Evolutionary conservation across 2,113 vertebrate species (phyloP).

Genomic region (Pseudorasbora parva): DNA sequence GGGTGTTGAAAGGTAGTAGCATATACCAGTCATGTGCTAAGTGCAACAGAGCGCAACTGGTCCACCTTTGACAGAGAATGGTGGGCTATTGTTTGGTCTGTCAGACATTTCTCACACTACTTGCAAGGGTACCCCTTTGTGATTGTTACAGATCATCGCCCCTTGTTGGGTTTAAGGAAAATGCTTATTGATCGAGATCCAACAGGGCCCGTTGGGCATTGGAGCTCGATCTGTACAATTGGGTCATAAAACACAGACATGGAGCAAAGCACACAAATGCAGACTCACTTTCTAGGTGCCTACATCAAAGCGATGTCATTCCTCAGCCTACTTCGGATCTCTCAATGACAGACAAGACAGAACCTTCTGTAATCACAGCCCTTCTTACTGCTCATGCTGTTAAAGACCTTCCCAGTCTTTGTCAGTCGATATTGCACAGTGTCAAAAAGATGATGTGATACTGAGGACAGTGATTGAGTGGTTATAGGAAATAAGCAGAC

Average conservation of each 20-base stretch:
- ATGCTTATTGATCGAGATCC: not conserved
- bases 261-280: not conserved
- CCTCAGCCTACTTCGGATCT: not conserved
- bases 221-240: not conserved
- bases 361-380: not conserved
- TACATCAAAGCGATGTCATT: not conserved
- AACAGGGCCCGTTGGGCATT: not conserved
- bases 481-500: not conserved
- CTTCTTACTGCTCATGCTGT: not conserved
- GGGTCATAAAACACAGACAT: not conserved
- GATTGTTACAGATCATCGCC: not conserved
- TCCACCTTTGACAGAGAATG: not conserved
- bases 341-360: not conserved
- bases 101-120: not conserved
- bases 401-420: slow-evolving; percentile 8
- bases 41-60: not conserved
- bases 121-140: not conserved
- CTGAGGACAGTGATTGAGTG: not conserved
- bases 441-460: not conserved
- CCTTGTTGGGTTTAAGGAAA: not conserved
- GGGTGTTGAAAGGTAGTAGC: not conserved
- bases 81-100: not conserved
- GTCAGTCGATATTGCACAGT: not conserved
- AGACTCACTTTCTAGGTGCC: not conserved
- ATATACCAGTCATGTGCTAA: slow-evolving; percentile 11